Conservation (phyloP, 2,797 vertebrate genomes). For the Carcharodon carcharias region DNA sequence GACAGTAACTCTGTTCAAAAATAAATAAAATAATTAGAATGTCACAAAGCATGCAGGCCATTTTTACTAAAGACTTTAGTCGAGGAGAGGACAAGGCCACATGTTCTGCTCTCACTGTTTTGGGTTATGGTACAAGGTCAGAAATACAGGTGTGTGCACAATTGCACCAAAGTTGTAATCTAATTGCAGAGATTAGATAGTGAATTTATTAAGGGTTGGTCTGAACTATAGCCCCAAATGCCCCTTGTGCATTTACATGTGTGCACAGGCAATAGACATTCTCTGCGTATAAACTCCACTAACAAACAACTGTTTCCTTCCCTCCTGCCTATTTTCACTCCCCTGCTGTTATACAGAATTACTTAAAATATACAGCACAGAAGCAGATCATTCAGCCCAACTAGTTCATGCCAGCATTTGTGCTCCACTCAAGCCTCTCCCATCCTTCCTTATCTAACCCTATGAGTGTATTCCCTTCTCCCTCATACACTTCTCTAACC, state of each 20-base stretch:
- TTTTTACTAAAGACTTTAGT: neutral
- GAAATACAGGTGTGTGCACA: neutral
- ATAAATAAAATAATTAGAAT: neutral
- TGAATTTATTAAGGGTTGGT: neutral
- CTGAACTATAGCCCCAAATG: neutral
- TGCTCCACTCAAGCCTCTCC: neutral
- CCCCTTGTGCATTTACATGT: neutral
- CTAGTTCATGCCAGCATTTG: neutral
- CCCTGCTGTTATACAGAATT: neutral
- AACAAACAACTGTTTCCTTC: neutral
- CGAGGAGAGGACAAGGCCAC: neutral
- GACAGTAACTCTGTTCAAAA: conserved; percentile 5
- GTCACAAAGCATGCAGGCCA: neutral
- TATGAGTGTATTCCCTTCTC: neutral
- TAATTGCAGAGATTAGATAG: neutral
- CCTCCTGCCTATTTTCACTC: neutral
- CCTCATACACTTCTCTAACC: neutral
- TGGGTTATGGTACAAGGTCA: neutral
- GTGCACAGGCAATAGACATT: neutral
- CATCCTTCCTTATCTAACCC: neutral
- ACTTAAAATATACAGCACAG: neutral
- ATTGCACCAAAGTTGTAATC: neutral
- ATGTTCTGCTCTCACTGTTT: neutral
- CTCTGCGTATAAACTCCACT: neutral
- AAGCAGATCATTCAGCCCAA: neutral